Evolutionary conservation across 2,888 invertebrate genomes (phyloP).

Genomic region (Tillus elongatus): DNA sequence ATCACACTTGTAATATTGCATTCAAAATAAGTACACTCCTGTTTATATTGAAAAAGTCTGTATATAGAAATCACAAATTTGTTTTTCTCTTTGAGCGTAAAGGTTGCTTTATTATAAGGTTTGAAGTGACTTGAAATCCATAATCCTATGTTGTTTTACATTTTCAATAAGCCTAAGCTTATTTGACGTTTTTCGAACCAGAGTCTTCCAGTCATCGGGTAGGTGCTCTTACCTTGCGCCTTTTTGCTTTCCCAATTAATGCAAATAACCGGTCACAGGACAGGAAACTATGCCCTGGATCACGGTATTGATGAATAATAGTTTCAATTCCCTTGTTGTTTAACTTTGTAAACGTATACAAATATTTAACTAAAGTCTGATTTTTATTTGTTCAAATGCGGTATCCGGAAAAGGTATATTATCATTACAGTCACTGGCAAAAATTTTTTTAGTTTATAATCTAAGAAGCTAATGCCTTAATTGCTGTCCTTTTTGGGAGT

Average conservation of each 20-base stretch:
- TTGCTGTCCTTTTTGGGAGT: slow-evolving; percentile 16
- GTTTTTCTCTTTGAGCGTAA: neutral
- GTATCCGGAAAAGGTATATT: too few relatives aligned
- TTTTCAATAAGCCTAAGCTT: neutral
- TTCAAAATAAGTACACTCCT: neutral
- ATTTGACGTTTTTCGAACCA: neutral
- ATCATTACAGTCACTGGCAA: slow-evolving; percentile 11
- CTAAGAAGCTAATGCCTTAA: slow-evolving; percentile 16
- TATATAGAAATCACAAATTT: neutral
- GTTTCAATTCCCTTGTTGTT: slow-evolving; percentile 7
- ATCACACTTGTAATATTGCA: neutral
- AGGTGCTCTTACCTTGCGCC: neutral
- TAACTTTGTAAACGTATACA: slow-evolving; percentile 12
- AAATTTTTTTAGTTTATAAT: slow-evolving; percentile 15
- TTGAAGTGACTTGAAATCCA: too few relatives aligned
- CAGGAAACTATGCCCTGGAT: slow-evolving; percentile 16
- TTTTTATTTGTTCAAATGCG: too few relatives aligned
- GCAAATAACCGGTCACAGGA: slow-evolving; percentile 18
- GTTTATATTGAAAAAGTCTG: neutral
- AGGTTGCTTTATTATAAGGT: slow-evolving; percentile 1
- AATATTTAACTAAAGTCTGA: slow-evolving; percentile 13
- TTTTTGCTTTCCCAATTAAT: slow-evolving; percentile 15
- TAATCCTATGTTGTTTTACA: neutral
- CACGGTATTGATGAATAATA: slow-evolving; percentile 12
- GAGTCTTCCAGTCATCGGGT: slow-evolving; percentile 1